These are phyloP conservation scores for Euphonia xanthogaster DNA, from an alignment of 2,797 vertebrate species.

Conservation along the genomic window DNA sequence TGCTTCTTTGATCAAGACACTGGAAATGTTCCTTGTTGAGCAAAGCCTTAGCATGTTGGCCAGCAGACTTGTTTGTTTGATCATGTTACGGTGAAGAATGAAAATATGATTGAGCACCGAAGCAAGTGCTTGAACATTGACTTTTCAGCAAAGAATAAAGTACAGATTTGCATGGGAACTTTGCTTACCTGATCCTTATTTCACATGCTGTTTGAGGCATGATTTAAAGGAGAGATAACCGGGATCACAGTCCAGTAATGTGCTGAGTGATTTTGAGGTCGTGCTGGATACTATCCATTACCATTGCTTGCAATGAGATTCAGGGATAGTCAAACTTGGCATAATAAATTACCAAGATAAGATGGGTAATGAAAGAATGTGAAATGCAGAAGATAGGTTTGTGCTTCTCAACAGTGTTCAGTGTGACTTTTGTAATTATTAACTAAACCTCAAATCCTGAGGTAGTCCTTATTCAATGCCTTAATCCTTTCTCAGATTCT, in stretches of 20 bases:
- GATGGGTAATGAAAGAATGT: neutral
- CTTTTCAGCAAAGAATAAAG: constrained; percentile 26
- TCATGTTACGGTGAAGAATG: neutral
- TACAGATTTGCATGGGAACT: neutral
- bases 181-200: neutral
- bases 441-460: constrained; percentile 31
- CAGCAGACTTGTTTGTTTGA: neutral
- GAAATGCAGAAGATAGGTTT: neutral
- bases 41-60: neutral
- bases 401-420: neutral
- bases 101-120: neutral
- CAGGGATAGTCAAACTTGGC: neutral
- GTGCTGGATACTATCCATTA: neutral
- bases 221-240: neutral
- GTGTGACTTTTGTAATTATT: constrained; percentile 58
- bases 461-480: neutral
- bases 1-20: neutral
- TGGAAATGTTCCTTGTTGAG: neutral
- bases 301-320: neutral
- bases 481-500: neutral
- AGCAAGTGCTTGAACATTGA: neutral
- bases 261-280: neutral
- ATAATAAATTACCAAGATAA: neutral
- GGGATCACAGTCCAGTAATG: neutral
- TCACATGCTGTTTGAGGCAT: neutral